phyloP scores from a whole-genome alignment of 2,113 vertebrate genomes.

The Rhinoderma darwinii region DNA sequence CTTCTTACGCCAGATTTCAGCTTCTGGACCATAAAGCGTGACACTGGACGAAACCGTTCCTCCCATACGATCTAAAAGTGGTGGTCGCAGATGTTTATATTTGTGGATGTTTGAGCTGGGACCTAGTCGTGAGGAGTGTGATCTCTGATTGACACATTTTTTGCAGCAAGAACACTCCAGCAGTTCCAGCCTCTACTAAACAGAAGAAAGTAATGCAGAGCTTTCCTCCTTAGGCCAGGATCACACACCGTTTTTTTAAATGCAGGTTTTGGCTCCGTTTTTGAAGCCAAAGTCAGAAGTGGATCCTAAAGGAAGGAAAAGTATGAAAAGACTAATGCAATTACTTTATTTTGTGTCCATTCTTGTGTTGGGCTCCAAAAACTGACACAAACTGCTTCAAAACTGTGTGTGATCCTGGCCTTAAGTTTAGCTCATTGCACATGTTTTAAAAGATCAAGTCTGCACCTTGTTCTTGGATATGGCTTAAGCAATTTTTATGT shows the following conservation, averaged over 20 bases:
- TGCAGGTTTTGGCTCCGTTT: too few relatives aligned
- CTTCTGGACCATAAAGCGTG: not conserved
- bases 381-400: too few relatives aligned
- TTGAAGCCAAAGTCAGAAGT: too few relatives aligned
- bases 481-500: constrained; percentile 8
- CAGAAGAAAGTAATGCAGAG: not conserved
- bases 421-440: not conserved
- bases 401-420: too few relatives aligned
- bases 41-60: not conserved
- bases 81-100: not conserved
- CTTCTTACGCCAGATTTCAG: not conserved
- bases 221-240: not conserved
- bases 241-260: too few relatives aligned
- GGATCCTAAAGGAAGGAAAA: too few relatives aligned
- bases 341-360: too few relatives aligned
- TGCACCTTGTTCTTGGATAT: constrained; percentile 38
- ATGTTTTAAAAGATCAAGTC: not conserved
- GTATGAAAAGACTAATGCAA: too few relatives aligned
- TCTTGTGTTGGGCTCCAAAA: too few relatives aligned
- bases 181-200: not conserved
- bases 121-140: not conserved
- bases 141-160: not conserved
- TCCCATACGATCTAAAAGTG: not conserved
- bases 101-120: not conserved
- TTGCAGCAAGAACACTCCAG: not conserved